phyloP scores from a whole-genome alignment of 2,888 invertebrate genomes.

The Coelopa pilipes region DNA sequence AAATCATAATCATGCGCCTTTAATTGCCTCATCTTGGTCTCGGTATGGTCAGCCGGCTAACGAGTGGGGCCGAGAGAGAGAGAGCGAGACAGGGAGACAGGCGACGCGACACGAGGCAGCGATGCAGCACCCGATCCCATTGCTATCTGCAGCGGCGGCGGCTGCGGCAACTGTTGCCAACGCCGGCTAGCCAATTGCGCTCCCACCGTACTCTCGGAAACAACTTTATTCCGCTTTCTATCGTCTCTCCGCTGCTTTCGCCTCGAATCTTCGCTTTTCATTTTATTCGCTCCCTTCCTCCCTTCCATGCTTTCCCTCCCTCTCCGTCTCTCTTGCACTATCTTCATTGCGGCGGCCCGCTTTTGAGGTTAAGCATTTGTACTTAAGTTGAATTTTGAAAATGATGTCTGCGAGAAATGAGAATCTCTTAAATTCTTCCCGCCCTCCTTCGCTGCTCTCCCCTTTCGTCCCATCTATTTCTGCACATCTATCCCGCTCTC shows the following conservation, averaged over 20 bases:
- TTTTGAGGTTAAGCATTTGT: neutral
- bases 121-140: too few relatives aligned
- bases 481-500: neutral
- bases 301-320: neutral
- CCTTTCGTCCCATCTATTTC: too few relatives aligned
- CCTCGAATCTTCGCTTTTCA: neutral
- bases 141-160: too few relatives aligned
- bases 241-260: neutral
- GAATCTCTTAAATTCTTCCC: slow-evolving; percentile 1
- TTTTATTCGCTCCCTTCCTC: neutral
- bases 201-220: neutral
- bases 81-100: too few relatives aligned
- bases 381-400: slow-evolving; percentile 5
- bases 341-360: neutral
- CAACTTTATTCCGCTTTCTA: neutral
- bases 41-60: neutral
- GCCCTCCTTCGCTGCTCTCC: too few relatives aligned
- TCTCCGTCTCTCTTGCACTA: neutral
- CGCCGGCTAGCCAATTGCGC: too few relatives aligned
- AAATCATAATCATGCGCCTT: too few relatives aligned
- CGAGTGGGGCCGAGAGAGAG: neutral
- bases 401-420: slow-evolving; percentile 7
- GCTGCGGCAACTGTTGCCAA: too few relatives aligned
- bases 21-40: too few relatives aligned
- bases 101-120: too few relatives aligned